Evolutionary conservation across 2,113 vertebrate genomes (phyloP).

Genomic region (Anarhynchus alexandrinus): DNA sequence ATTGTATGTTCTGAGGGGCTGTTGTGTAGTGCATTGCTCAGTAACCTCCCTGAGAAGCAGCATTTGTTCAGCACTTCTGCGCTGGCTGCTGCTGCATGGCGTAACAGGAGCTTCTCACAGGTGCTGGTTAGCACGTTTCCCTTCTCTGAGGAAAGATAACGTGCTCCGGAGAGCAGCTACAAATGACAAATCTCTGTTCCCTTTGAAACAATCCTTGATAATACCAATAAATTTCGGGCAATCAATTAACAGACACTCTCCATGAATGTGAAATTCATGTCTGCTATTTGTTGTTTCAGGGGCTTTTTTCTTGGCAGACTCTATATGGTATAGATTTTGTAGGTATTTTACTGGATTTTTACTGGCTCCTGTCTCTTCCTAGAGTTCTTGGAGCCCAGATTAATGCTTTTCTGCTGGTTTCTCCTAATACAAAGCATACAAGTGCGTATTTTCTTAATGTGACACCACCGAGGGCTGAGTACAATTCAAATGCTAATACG

Average conservation of each 20-base stretch:
- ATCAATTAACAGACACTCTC: rapidly evolving
- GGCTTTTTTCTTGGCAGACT: background rate
- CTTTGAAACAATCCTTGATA: background rate
- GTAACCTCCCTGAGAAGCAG: background rate
- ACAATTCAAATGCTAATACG: background rate
- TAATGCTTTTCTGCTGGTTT: background rate
- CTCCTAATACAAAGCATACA: background rate
- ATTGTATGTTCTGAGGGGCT: background rate
- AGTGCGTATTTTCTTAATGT: background rate
- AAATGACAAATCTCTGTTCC: background rate
- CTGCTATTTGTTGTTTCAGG: background rate
- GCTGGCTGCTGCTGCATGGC: background rate
- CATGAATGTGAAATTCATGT: rapidly evolving
- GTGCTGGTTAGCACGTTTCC: background rate
- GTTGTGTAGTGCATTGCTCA: background rate
- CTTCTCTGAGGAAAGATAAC: background rate
- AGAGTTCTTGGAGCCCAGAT: background rate
- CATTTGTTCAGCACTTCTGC: background rate
- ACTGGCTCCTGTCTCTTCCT: background rate
- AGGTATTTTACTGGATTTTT: background rate
- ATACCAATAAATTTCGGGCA: background rate
- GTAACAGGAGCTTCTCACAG: background rate
- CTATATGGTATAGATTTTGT: background rate
- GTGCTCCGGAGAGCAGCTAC: background rate
- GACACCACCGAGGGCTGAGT: background rate